phyloP scores from a whole-genome alignment of 1,140 invertebrate species.

The Cataglyphis hispanica region DNA sequence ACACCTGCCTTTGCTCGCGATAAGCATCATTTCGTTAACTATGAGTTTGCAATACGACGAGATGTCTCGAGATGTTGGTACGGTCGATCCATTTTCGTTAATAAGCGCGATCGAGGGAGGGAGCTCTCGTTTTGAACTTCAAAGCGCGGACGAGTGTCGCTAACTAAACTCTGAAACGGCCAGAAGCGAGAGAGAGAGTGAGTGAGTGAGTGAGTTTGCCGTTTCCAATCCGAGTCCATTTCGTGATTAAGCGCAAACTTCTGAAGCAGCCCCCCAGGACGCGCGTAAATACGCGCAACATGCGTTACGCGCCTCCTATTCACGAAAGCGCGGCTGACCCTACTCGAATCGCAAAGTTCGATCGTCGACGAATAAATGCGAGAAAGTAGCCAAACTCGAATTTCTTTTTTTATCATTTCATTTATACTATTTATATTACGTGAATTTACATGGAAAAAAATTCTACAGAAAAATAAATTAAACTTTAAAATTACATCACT shows the following conservation, averaged over 20 bases:
- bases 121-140: conserved; percentile 79
- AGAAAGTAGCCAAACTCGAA: background rate
- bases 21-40: conserved; percentile 22
- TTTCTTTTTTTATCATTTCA: background rate
- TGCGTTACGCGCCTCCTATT: conserved; percentile 70
- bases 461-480: background rate
- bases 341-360: conserved; percentile 12
- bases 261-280: conserved; percentile 80
- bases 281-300: conserved; percentile 77
- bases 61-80: conserved; percentile 33
- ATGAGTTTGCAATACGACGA: background rate
- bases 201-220: conserved; percentile 77
- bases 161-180: conserved; percentile 81
- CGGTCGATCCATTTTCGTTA: conserved; percentile 75
- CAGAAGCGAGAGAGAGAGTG: background rate
- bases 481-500: background rate
- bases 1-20: background rate
- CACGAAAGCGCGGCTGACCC: conserved; percentile 24
- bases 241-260: conserved; percentile 86
- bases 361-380: background rate
- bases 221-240: conserved; percentile 84
- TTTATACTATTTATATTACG: background rate
- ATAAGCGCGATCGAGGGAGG: conserved; percentile 83
- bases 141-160: conserved; percentile 82
- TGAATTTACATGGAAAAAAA: background rate